Evolutionary conservation across 2,113 vertebrate species (phyloP), one percentile per base, ranked within the genome.

Genomic region (Capreolus pygargus): DNA sequence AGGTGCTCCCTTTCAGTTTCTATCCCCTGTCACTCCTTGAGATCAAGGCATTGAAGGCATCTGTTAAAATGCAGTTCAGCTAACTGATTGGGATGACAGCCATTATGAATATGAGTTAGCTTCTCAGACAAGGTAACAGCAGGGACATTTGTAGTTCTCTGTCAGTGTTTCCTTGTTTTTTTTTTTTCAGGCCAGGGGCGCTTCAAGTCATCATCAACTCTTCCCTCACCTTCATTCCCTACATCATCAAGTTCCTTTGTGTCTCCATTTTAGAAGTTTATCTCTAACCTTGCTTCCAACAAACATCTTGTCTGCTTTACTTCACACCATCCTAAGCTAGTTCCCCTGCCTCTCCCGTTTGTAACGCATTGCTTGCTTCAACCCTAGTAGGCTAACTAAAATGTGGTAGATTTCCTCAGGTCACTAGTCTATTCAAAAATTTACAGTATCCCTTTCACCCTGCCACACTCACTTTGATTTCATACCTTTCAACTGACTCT

Each of bases 61-160:
- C 97, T 98, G 28, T 97, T 97, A 97, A 98, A 98, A 98, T 93
- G 97, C 97, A 98, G 98, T 98, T 97, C 97, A 83, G 76, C 95
- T 98, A 91, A 92, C 96, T 97, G 95, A 97, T 96, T 95, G 93
- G 86, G 57, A 89, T 89, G 90, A 88, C 87, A 97, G 88, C 67
- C 86, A 76, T 96, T 96, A 67, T 78, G 67, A 89, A 54, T 78
- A 61, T 78, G 82, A 88, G 83, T 96, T 97, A 88, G 36, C 94
- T 95, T 94, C 57, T 96, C 74, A 92, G 92, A 60, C 64, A 92
- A 81, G 89, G 50, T 91, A 97, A 67, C 55, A 54, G 83, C 33
- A 87, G 90, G 90, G 85, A 55, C 57, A 43, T 90, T 89, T 93
- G 47, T 88, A 93, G 58, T 94, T 97, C 92, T 50, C 84, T 96